These are phyloP conservation scores for Oostethus manadensis DNA, from an alignment of 2,113 vertebrate genomes.

Conservation along the genomic window DNA sequence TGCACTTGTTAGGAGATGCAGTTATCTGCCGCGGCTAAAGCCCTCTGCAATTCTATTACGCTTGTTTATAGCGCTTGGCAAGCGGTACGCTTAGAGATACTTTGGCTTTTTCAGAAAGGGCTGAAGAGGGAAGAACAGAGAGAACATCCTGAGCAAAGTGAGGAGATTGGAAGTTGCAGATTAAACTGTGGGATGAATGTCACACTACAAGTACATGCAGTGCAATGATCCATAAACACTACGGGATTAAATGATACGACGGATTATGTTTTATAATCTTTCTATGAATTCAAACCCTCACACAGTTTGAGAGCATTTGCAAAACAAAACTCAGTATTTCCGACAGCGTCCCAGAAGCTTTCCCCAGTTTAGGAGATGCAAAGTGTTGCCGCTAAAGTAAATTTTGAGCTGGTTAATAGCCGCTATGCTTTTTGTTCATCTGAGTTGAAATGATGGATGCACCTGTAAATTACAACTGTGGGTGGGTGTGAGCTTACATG, in stretches of 20 bases:
- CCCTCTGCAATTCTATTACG: slow-evolving; percentile 65
- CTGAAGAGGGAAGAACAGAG: slow-evolving; percentile 46
- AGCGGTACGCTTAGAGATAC: slow-evolving; percentile 55
- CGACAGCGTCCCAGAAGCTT: not conserved
- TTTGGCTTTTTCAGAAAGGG: slow-evolving; percentile 50
- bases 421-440: slow-evolving; percentile 13
- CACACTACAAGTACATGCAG: slow-evolving; percentile 14
- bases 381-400: slow-evolving; percentile 27
- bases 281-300: slow-evolving; percentile 23
- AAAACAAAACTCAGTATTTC: not conserved
- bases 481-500: not conserved
- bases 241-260: slow-evolving; percentile 39
- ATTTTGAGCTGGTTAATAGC: slow-evolving; percentile 5
- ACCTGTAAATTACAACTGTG: slow-evolving; percentile 26
- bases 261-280: slow-evolving; percentile 35
- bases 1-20: slow-evolving; percentile 65
- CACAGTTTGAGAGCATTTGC: slow-evolving; percentile 29
- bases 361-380: slow-evolving; percentile 19
- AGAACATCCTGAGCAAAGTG: slow-evolving; percentile 45
- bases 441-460: slow-evolving; percentile 21
- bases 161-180: slow-evolving; percentile 39
- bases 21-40: slow-evolving; percentile 53
- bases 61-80: slow-evolving; percentile 71
- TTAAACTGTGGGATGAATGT: slow-evolving; percentile 23
- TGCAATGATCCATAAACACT: slow-evolving; percentile 27